Percentiles rank a stretch among this genome's conserved stretches.
Evolutionary conservation across 2,797 vertebrate genomes (phyloP).

Genomic region (Pelobates cultripes): DNA sequence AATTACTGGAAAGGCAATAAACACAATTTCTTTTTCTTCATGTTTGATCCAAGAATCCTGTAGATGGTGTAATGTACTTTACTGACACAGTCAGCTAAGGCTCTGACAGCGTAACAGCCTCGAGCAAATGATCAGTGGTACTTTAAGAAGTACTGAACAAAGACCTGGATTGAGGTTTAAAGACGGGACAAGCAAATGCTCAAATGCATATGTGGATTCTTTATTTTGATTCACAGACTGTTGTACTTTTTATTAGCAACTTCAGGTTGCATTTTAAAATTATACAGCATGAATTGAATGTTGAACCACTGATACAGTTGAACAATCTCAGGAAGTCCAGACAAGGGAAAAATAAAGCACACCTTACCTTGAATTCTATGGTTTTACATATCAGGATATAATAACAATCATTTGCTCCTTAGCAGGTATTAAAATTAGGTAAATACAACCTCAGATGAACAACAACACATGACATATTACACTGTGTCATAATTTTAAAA

Average conservation of each 20-base stretch:
- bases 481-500: too few species aligned
- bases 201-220: not conserved
- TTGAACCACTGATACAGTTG: not conserved
- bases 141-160: not conserved
- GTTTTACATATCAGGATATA: too few species aligned
- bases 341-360: too few species aligned
- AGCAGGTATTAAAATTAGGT: too few species aligned
- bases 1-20: not conserved
- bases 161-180: not conserved
- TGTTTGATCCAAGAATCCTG: not conserved
- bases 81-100: not conserved
- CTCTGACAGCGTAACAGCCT: not conserved
- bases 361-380: too few species aligned
- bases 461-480: too few species aligned
- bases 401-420: too few species aligned
- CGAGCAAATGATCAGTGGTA: not conserved
- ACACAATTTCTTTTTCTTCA: not conserved
- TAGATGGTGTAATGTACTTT: not conserved
- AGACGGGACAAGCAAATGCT: not conserved
- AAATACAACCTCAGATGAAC: too few species aligned
- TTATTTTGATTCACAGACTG: not conserved
- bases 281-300: not conserved
- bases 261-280: not conserved
- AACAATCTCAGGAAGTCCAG: not conserved
- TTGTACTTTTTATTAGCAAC: not conserved